Conservation (phyloP, 2,888 invertebrate genomes). For the Lasius platythorax region DNA sequence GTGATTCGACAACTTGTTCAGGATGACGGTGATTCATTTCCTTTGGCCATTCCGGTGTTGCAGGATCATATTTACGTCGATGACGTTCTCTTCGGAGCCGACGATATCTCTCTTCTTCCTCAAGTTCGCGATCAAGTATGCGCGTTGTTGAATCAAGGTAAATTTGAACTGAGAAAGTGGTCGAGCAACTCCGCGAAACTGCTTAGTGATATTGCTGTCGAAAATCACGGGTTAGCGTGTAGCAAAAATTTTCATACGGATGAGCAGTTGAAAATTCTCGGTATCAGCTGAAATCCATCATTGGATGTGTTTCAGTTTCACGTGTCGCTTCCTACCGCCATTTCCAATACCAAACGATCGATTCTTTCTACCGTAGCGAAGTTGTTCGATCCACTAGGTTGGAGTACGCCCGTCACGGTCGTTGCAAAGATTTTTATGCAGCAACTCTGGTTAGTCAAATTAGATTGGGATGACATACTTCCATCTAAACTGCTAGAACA, state of each 20-base stretch:
- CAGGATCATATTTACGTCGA: conserved; percentile 40
- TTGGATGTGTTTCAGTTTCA: conserved; percentile 20
- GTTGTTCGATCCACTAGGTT: conserved; percentile 50
- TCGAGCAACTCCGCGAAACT: conserved; percentile 47
- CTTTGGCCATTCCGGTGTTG: conserved; percentile 34
- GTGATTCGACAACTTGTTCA: conserved; percentile 62
- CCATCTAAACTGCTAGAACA: neutral
- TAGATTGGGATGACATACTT: conserved; percentile 34
- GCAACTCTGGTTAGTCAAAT: conserved; percentile 20
- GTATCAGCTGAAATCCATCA: conserved; percentile 38
- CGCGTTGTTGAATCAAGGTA: conserved; percentile 2
- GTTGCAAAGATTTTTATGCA: conserved; percentile 42
- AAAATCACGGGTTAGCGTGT: conserved; percentile 46
- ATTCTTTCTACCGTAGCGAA: conserved; percentile 36
- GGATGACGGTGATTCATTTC: conserved; percentile 48
- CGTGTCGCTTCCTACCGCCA: neutral
- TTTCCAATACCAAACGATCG: conserved; percentile 10
- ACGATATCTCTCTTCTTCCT: neutral
- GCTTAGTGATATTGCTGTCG: conserved; percentile 13
- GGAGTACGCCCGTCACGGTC: conserved; percentile 39
- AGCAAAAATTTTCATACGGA: neutral
- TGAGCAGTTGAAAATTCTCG: conserved; percentile 29
- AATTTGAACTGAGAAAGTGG: conserved; percentile 59
- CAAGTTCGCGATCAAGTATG: conserved; percentile 35
- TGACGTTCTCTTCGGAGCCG: conserved; percentile 47